These are phyloP conservation scores for Carposina sasakii DNA, from an alignment of 1,140 invertebrate species.

Conservation along the genomic window DNA sequence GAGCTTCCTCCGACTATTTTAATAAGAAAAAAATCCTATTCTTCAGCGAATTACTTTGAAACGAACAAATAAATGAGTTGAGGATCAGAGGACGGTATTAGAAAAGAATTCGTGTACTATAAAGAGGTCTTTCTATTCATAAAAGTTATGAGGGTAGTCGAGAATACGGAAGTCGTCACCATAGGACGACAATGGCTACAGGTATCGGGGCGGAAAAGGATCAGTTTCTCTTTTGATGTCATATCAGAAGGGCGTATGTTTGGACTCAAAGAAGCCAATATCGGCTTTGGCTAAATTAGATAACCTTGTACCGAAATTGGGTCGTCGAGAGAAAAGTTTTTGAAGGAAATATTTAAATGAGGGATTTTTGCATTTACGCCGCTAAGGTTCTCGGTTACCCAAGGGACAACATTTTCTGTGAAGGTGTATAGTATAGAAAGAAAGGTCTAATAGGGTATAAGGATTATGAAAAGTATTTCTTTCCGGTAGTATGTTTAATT, in stretches of 20 bases:
- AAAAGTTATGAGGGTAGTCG: slow-evolving; percentile 57
- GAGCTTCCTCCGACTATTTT: slow-evolving; percentile 57
- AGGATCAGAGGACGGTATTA: slow-evolving; percentile 66
- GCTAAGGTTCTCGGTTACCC: too few species aligned
- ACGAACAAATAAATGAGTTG: slow-evolving; percentile 62
- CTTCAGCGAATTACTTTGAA: slow-evolving; percentile 56
- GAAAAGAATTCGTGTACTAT: slow-evolving; percentile 60
- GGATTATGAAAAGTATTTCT: too few species aligned
- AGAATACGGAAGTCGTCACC: too few species aligned
- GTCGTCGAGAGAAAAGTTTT: too few species aligned
- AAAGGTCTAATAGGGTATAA: too few species aligned
- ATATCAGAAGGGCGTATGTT: slow-evolving; percentile 49
- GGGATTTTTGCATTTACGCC: too few species aligned
- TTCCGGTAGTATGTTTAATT: too few species aligned
- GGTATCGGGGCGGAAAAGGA: slow-evolving; percentile 60
- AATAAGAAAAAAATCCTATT: slow-evolving; percentile 63
- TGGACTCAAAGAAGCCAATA: slow-evolving; percentile 34
- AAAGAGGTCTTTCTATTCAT: slow-evolving; percentile 63
- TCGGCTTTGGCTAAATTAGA: too few species aligned
- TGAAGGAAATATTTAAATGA: too few species aligned
- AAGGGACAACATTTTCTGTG: too few species aligned
- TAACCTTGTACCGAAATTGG: too few species aligned
- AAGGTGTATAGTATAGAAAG: too few species aligned
- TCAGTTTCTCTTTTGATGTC: slow-evolving; percentile 64
- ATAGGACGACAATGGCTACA: slow-evolving; percentile 47